Base-by-base conservation (phyloP, 2,797 vertebrate species). In the Sorex maritimensis region DNA sequence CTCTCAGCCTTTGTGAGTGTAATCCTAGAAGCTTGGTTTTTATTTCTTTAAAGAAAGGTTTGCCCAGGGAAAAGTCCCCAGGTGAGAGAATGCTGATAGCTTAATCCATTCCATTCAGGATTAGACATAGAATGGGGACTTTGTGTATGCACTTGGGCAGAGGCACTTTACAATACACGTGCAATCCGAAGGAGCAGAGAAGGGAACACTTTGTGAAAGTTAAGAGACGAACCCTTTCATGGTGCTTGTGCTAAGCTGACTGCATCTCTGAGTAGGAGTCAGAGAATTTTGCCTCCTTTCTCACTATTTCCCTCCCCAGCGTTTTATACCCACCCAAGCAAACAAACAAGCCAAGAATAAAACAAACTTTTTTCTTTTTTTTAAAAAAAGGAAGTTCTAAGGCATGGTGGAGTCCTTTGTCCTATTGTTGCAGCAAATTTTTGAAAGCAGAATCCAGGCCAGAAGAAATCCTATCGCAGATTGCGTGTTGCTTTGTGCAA, bases 341-440 rank as follows among this genome's bases (percentile, higher is more conserved):
- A 94, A 94, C 75, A 91, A 87, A 83, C 73, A 95, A 38, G 58
- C 84, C 86, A 93, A 86, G 69, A 93, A 92, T 61, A 95, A 92
- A 79, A 71, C 30, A 71, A 79, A 65, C 46, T 49, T 34, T 34
- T 34, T 34, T 46, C 46, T 6, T 34, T 34, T 34, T 34, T 34
- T 34, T 11, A 52, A 0, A 30, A 77, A 86, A 90, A 72, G 14
- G 79, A 15, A 11, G 11, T 61, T 6, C 58, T 21, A 61, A 61
- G 58, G 58, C 58, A 2, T 17, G 24, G 7, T 4, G 10, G 46
- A 61, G 3, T 77, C 82, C 73, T 93, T 78, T 75, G 90, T 92
- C 80, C 58, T 67, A 86, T 65, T 46, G 49, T 61, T 6, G 13
- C 91, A 55, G 52, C 41, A 44, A 44, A 44, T 44, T 44, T 44